Percentiles rank a stretch among this genome's conserved stretches.
These are phyloP conservation scores for Bubalus kerabau DNA, from an alignment of 2,113 vertebrate genomes.

Conservation along the genomic window DNA sequence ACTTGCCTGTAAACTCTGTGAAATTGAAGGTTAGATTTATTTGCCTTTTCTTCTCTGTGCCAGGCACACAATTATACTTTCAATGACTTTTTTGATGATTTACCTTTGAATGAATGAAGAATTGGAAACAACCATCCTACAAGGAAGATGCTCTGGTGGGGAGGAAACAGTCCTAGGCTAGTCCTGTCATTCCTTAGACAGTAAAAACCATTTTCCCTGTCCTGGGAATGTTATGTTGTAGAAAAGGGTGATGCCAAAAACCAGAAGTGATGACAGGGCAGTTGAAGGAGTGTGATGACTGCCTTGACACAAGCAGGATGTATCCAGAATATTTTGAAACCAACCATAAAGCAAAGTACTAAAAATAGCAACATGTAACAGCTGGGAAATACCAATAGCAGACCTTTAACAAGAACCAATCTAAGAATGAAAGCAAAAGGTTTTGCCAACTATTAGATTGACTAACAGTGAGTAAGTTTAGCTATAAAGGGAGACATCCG, in stretches of 20 bases:
- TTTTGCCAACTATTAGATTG: neutral
- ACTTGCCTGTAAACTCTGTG: neutral
- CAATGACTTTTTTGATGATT: neutral
- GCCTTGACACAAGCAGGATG: neutral
- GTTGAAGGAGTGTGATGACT: neutral
- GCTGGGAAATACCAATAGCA: constrained; percentile 43
- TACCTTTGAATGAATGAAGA: neutral
- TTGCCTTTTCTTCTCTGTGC: neutral
- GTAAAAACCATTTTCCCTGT: neutral
- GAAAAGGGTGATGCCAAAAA: neutral
- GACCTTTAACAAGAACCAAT: neutral
- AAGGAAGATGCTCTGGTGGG: neutral
- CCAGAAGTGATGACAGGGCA: neutral
- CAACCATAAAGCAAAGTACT: constrained; percentile 4
- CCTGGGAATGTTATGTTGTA: neutral
- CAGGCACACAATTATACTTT: neutral
- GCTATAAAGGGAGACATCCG: neutral
- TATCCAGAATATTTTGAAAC: neutral
- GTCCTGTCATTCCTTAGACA: neutral
- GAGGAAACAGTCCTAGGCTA: neutral
- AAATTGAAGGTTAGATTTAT: neutral
- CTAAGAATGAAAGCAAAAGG: constrained; percentile 28
- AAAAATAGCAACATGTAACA: constrained; percentile 5
- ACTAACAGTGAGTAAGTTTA: neutral
- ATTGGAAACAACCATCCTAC: neutral